Evolutionary conservation across 2,888 invertebrate species (phyloP).

Genomic region (Pseudococcus jackbeardsleyi): DNA sequence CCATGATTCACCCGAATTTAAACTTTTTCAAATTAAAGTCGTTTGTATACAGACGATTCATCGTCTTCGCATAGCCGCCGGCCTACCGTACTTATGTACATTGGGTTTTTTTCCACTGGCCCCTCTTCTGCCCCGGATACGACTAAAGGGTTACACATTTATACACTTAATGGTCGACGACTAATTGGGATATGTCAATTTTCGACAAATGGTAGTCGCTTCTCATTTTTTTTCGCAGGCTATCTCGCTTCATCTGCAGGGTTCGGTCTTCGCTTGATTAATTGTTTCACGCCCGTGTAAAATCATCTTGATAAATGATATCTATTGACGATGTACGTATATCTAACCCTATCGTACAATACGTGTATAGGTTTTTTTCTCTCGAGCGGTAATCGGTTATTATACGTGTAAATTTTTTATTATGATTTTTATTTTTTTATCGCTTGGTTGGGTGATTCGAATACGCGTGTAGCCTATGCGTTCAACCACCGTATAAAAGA

Average conservation of each 20-base stretch:
- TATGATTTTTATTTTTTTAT: constrained; percentile 21
- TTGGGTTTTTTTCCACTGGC: not conserved
- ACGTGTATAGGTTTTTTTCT: not conserved
- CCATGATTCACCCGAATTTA: constrained; percentile 19
- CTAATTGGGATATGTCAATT: constrained; percentile 51
- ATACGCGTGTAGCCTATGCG: not conserved
- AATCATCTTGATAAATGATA: constrained; percentile 53
- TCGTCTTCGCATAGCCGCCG: not conserved
- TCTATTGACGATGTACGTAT: not conserved
- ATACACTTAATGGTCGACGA: constrained; percentile 18
- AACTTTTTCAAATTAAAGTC: constrained; percentile 53
- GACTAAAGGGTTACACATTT: constrained; percentile 22
- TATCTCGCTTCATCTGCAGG: not conserved
- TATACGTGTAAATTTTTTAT: constrained; percentile 30
- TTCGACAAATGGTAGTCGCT: constrained; percentile 44
- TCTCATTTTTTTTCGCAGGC: not conserved
- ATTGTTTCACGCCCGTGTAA: constrained; percentile 47
- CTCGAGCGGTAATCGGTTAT: not conserved
- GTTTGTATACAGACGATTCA: not conserved
- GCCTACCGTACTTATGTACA: not conserved
- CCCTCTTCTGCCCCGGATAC: not conserved
- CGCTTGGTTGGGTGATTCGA: not conserved
- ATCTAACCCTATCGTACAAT: constrained; percentile 12
- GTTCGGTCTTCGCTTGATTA: constrained; percentile 14
- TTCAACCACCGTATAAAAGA: constrained; percentile 38